Base-by-base conservation (phyloP, 2,888 invertebrate genomes). In the Drosophila mimetica region DNA sequence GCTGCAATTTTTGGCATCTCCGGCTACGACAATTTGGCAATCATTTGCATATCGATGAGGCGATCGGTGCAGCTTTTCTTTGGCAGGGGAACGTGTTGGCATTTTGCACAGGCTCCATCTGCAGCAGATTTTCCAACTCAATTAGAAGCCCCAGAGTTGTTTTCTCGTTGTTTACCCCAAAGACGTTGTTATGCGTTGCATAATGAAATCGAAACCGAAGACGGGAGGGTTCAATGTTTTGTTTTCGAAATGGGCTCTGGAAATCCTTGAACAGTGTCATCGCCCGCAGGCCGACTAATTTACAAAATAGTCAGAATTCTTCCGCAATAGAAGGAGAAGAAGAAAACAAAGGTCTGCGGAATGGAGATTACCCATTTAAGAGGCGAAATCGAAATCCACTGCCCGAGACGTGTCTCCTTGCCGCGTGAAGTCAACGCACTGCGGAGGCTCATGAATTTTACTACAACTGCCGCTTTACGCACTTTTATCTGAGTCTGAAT, bases 391-490 rank as follows among this genome's bases (percentile, higher is more conserved):
- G 9, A 30, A 46, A 52, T 39, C 42, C 41, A 60, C 42, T 36
- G 67, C 14, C 57, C 55, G 51, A 65, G 70, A 71, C 80, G 71
- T 69, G 83, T 80, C 83, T 81, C 77, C 83, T 48, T 57, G 50
- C 9, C 18, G 16, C 32, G 5, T 16, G 14, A 71, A 77, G 84
- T 85, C 84, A 84, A 83, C 79, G 84, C 80, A 81, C 84, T 79
- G 64, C 57, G 65, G 54, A 7, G 41, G 20, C 79, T 86, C 84
- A 86, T 86, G 86, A 86, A 84, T 84, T 84, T 86, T 85, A 86
- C 86, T 86, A 80, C 84, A 80, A 79, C 71, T 80, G 86, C 86
- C 84, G 86, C 82, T 79, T 85, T 85, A 86, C 85, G 86, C 85
- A 82, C 77, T 67, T 71, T 79, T 71, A 53, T 71, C 30, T 25